Evolutionary conservation across 2,113 vertebrate genomes (phyloP), one percentile per base, ranked within the genome.

Genomic region (Prunella himalayana): DNA sequence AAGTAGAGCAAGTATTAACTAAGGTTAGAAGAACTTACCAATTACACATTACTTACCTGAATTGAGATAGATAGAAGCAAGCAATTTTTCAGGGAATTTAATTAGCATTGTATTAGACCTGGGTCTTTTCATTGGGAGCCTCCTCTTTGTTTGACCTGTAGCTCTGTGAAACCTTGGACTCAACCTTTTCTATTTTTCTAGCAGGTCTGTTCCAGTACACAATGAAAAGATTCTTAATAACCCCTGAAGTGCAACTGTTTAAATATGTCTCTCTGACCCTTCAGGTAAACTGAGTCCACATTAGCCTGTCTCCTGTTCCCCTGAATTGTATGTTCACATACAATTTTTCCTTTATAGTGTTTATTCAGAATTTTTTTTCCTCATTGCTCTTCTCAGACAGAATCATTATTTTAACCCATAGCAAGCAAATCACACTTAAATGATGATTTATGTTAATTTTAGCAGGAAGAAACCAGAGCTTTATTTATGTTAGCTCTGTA

Each of bases 71-170:
- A 65, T 31, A 37, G 9, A 87, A 60, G 61, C 49, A 82, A 91
- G 37, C 10, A 80, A 9, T 85, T 82, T 90, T 87, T 57, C 54
- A 42, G 63, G 19, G 45, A 82, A 88, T 91, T 81, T 66, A 78
- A 59, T 68, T 45, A 76, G 11, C 27, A 15, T 37, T 68, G 5
- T 75, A 16, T 79, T 72, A 85, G 20, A 54, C 8, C 19, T 49
- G 24, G 4, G 22, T 25, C 20, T 82, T 85, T 90, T n/a, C 24
- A 8, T 4, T 45, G 45, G n/a, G 45, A 53, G 7, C 79, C 16
- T 3, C n/a, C 83, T 41, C 3, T 56, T 83, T 59, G 13, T 61
- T 79, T 85, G 39, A 71, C 30, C n/a, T 79, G 64, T 35, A 66
- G 33, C 27, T 79, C 53, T n/a, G 45, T 33, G n/a, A 80, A 76